Percentiles rank a stretch among this genome's conserved stretches.
Evolutionary conservation across 2,797 vertebrate genomes (phyloP).

Genomic region (Cygnus olor): DNA sequence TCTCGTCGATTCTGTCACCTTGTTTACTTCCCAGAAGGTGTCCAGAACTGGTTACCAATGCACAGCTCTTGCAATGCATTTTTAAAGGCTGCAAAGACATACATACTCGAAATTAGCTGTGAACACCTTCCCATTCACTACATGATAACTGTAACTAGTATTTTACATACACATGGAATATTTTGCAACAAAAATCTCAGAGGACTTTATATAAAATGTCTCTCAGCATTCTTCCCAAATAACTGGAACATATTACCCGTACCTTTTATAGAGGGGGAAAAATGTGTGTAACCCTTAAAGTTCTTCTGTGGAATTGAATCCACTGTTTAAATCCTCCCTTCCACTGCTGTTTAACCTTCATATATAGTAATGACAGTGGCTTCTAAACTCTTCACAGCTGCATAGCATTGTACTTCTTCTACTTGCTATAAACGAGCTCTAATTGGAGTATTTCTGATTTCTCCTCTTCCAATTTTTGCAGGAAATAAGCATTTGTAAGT

Average conservation of each 20-base stretch:
- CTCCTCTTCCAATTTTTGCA: neutral
- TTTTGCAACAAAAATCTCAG: neutral
- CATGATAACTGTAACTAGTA: neutral
- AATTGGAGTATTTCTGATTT: neutral
- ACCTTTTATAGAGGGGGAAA: neutral
- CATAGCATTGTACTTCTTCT: neutral
- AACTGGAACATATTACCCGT: neutral
- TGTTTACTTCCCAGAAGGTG: conserved; percentile 88
- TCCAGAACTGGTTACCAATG: conserved; percentile 95
- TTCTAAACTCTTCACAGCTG: neutral
- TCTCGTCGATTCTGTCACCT: conserved; percentile 88
- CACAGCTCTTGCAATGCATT: conserved; percentile 93
- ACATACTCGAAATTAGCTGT: neutral
- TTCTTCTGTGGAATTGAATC: neutral
- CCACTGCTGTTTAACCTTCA: neutral
- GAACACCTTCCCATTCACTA: neutral
- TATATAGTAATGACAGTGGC: neutral
- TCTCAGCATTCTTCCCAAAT: neutral
- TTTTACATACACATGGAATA: fast-evolving
- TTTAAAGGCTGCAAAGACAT: conserved; percentile 84
- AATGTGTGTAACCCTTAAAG: neutral
- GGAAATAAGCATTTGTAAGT: neutral
- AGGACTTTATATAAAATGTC: neutral
- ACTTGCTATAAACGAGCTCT: neutral
- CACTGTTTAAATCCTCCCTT: neutral